Conservation (phyloP, 1,140 invertebrate species). For the Plectrocnemia conspersa region DNA sequence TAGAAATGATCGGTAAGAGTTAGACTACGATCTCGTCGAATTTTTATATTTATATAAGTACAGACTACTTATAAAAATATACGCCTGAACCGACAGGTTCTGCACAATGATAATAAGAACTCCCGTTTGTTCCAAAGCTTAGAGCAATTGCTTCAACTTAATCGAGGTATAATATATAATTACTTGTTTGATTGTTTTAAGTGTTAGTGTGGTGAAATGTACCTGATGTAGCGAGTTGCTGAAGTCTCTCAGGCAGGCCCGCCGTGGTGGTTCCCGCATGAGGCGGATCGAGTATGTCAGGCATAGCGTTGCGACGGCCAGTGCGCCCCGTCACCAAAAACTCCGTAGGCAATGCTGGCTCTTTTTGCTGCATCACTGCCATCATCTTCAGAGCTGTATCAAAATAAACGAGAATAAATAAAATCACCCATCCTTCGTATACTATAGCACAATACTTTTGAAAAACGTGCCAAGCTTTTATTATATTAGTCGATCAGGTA, state of each 20-base stretch:
- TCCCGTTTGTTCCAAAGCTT: not conserved
- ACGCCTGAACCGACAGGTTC: no score
- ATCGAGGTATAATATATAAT: not conserved
- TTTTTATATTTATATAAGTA: not conserved
- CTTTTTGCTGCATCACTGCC: conserved; percentile 52
- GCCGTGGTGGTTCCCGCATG: conserved; percentile 60
- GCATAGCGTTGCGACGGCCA: conserved; percentile 73
- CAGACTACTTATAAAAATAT: not conserved
- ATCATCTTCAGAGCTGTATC: conserved; percentile 49
- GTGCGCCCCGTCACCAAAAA: conserved; percentile 74
- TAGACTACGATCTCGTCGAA: no score
- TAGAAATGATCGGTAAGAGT: no score
- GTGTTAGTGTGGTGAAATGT: conserved; percentile 1
- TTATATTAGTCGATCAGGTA: not conserved
- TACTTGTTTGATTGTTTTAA: not conserved
- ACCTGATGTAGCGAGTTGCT: conserved; percentile 48
- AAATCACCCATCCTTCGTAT: not conserved
- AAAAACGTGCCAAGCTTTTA: not conserved
- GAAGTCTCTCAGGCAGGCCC: conserved; percentile 63
- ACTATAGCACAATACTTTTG: not conserved
- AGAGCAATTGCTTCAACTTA: not conserved
- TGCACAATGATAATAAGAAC: no score
- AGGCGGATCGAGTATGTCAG: conserved; percentile 65
- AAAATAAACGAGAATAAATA: conserved; percentile 2
- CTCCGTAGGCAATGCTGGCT: conserved; percentile 51